Conservation (phyloP, 2,113 vertebrate genomes). For the Lota lota region DNA sequence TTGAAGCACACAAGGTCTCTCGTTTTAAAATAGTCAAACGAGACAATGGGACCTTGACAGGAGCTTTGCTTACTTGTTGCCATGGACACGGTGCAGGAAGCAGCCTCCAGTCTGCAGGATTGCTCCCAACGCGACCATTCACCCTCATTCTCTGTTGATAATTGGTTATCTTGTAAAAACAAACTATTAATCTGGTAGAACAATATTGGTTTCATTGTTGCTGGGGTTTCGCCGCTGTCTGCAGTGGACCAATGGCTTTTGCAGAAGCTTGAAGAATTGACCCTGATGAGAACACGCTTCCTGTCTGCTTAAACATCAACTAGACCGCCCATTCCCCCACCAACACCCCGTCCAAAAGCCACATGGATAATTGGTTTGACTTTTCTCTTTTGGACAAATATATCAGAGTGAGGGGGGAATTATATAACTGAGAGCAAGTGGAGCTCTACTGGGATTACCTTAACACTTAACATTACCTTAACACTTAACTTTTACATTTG, state of each 20-base stretch:
- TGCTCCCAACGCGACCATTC: conserved; percentile 32
- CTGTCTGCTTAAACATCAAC: conserved; percentile 56
- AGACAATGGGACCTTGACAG: conserved; percentile 63
- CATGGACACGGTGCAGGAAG: conserved; percentile 61
- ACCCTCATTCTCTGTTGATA: conserved; percentile 57
- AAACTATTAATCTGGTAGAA: conserved; percentile 50
- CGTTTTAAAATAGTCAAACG: conserved; percentile 49
- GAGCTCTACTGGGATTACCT: no score
- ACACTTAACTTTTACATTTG: no score
- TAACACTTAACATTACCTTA: no score
- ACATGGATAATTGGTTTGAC: conserved; percentile 39
- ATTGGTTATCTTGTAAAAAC: conserved; percentile 64
- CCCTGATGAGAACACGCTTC: conserved; percentile 47
- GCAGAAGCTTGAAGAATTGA: conserved; percentile 44
- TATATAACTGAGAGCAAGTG: no score
- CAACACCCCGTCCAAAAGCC: conserved; percentile 31
- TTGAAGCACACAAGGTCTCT: conserved; percentile 43
- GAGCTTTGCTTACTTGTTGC: conserved; percentile 72
- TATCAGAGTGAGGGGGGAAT: no score
- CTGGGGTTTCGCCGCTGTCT: neutral
- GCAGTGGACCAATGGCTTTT: conserved; percentile 53
- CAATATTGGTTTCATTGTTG: conserved; percentile 44
- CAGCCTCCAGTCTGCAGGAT: conserved; percentile 34
- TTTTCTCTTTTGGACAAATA: conserved; percentile 11
- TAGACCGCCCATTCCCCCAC: conserved; percentile 23